These are phyloP conservation scores for Clarias batrachus DNA, from an alignment of 2,113 vertebrate genomes.

Conservation along the genomic window DNA sequence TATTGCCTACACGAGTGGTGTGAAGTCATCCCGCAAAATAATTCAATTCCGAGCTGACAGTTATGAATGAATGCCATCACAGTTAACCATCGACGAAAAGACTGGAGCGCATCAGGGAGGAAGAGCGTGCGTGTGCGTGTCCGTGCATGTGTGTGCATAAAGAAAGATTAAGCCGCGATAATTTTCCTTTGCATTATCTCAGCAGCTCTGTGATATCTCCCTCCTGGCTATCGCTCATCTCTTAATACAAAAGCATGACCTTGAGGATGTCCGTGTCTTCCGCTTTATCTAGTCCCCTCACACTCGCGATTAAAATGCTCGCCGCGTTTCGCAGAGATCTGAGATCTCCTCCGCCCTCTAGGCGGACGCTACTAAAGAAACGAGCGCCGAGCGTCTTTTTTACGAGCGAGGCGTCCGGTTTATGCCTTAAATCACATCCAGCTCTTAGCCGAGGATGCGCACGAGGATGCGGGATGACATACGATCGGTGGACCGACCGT, in stretches of 20 bases:
- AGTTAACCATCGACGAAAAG: constrained; percentile 34
- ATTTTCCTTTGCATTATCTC: constrained; percentile 64
- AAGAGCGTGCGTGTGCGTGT: background rate
- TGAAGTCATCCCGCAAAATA: constrained; percentile 43
- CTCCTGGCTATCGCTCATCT: constrained; percentile 49
- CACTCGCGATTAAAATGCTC: constrained; percentile 3
- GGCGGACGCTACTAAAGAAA: background rate
- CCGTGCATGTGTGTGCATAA: background rate
- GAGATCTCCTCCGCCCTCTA: background rate
- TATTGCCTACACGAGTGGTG: constrained; percentile 28
- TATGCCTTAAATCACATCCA: no score
- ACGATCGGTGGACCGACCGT: no score
- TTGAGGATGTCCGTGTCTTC: constrained; percentile 52
- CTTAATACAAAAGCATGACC: constrained; percentile 55
- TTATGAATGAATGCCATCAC: constrained; percentile 48
- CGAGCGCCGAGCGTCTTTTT: background rate
- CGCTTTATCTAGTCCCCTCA: constrained; percentile 10
- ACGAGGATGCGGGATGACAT: no score
- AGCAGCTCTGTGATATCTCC: constrained; percentile 49
- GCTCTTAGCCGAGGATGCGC: no score
- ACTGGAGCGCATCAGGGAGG: constrained; percentile 13
- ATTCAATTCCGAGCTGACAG: constrained; percentile 49
- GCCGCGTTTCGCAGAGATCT: background rate
- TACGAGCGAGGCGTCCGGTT: background rate
- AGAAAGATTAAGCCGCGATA: constrained; percentile 30